Evolutionary conservation across 30 jellyfish, hydroid and myxozoan genomes (phyloP).

Genomic region (Aurelia sp.): DNA sequence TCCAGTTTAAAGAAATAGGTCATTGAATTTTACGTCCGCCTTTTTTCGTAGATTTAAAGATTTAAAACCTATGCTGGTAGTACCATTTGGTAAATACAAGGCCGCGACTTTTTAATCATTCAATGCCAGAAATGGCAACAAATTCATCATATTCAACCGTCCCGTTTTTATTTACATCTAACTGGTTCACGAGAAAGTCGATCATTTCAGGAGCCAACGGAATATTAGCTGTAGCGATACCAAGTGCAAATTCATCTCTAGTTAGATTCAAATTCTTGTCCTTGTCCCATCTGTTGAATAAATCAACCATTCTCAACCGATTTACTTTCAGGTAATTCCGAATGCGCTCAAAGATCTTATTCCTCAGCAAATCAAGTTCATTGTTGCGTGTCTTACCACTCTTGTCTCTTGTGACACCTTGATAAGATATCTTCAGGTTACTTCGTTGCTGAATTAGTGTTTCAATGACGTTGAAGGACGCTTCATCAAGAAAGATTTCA

Average conservation of each 20-base stretch:
- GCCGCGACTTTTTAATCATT: not conserved
- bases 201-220: constrained; percentile 76
- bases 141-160: constrained; percentile 67
- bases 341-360: constrained; percentile 64
- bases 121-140: constrained; percentile 67
- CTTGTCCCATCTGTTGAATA: constrained; percentile 81
- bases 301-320: constrained; percentile 79
- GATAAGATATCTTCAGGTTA: constrained; percentile 30
- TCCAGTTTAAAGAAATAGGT: too few relatives aligned
- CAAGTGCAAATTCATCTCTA: constrained; percentile 50
- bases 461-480: constrained; percentile 34
- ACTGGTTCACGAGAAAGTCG: constrained; percentile 47
- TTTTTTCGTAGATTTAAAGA: too few relatives aligned
- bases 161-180: constrained; percentile 70
- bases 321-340: constrained; percentile 62
- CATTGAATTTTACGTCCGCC: too few relatives aligned
- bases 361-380: constrained; percentile 33
- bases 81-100: too few relatives aligned
- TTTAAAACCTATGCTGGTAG: too few relatives aligned
- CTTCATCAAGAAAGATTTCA: constrained; percentile 57
- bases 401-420: constrained; percentile 36
- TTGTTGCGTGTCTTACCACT: constrained; percentile 28
- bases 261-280: constrained; percentile 68
- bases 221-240: constrained; percentile 64
- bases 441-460: constrained; percentile 20